A percentile compares a stretch with the other conserved stretches of the same genome.
Conservation (phyloP, 1,140 invertebrate species). For the Scaptomyza graminum region DNA sequence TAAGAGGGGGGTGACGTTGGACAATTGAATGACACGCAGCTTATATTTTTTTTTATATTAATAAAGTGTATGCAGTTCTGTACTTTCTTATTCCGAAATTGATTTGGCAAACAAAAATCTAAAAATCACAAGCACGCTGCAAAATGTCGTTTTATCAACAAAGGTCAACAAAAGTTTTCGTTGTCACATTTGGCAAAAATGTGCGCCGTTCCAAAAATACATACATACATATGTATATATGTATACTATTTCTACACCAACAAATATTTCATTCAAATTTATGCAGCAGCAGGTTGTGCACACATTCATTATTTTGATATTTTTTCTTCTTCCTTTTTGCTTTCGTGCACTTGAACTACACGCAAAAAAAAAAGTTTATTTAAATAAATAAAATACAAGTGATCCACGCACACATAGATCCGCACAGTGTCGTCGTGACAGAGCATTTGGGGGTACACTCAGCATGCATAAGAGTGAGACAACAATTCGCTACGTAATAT, state of each 20-base stretch:
- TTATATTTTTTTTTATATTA: too few relatives aligned
- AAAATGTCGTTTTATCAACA: slow-evolving; percentile 37
- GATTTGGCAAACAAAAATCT: not conserved
- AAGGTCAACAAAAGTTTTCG: slow-evolving; percentile 33
- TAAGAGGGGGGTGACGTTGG: not conserved
- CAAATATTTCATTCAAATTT: slow-evolving; percentile 27
- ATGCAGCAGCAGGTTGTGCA: slow-evolving; percentile 6
- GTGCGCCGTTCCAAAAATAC: slow-evolving; percentile 12
- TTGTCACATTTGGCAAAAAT: slow-evolving; percentile 11
- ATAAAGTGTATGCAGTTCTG: too few relatives aligned
- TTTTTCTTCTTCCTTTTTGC: slow-evolving; percentile 17
- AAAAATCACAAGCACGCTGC: not conserved
- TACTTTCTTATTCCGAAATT: too few relatives aligned
- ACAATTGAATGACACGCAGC: not conserved
- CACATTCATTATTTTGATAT: slow-evolving; percentile 31
- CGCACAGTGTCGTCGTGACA: slow-evolving; percentile 46
- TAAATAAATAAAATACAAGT: slow-evolving; percentile 77
- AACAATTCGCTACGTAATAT: slow-evolving; percentile 68
- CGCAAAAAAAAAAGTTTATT: slow-evolving; percentile 62
- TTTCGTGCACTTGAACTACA: slow-evolving; percentile 65
- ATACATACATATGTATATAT: not conserved
- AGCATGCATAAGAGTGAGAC: slow-evolving; percentile 56
- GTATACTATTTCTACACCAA: not conserved
- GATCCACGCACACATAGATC: slow-evolving; percentile 41
- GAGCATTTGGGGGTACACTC: slow-evolving; percentile 28